Evolutionary conservation across 2,113 vertebrate genomes (phyloP).

Genomic region (Mesoclemmys tuberculata): DNA sequence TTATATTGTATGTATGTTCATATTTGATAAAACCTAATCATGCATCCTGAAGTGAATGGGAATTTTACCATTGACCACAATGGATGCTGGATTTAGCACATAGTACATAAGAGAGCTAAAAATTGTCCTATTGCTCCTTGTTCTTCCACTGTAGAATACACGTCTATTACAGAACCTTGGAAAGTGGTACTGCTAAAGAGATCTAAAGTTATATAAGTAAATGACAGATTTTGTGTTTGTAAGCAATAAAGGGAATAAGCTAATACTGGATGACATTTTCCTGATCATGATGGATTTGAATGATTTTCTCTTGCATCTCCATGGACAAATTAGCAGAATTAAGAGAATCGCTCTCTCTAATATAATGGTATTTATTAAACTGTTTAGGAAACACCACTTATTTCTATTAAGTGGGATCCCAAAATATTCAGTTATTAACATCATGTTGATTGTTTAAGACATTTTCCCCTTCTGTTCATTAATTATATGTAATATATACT

Average conservation of each 20-base stretch:
- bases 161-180: background rate
- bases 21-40: background rate
- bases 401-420: background rate
- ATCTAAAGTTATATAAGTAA: background rate
- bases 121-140: background rate
- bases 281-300: background rate
- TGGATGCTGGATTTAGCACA: background rate
- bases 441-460: background rate
- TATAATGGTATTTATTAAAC: background rate
- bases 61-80: background rate
- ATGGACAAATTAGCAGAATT: background rate
- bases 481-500: background rate
- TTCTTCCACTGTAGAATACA: background rate
- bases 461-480: background rate
- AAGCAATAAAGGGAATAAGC: background rate
- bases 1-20: too few species aligned
- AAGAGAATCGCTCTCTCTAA: background rate
- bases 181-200: background rate
- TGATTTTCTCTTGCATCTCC: background rate
- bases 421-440: background rate
- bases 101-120: background rate
- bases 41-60: background rate
- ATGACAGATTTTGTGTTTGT: background rate
- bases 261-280: background rate
- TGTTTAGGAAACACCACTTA: background rate